phyloP scores from a whole-genome alignment of 2,888 invertebrate species.

The Cheilosia grossa region DNA sequence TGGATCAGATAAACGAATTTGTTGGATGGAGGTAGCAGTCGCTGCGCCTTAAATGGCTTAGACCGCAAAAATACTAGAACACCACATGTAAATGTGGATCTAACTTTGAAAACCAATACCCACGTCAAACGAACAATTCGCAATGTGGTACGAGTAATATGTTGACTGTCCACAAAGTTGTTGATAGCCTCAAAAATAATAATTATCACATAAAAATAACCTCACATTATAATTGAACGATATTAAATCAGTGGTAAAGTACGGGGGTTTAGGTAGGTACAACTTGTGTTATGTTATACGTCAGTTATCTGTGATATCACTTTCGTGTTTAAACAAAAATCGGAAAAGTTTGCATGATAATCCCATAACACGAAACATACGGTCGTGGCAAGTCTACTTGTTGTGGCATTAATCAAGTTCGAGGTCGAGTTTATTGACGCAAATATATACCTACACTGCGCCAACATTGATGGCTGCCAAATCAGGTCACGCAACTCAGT shows the following conservation, averaged over 20 bases:
- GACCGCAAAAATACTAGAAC: slow-evolving; percentile 7
- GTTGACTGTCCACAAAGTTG: slow-evolving; percentile 14
- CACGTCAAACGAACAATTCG: neutral
- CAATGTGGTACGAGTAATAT: slow-evolving; percentile 1
- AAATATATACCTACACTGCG: neutral
- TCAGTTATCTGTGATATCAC: slow-evolving; percentile 3
- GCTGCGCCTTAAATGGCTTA: neutral
- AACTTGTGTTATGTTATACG: neutral
- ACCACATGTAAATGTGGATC: no score
- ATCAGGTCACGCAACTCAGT: slow-evolving; percentile 19
- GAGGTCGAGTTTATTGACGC: slow-evolving; percentile 39
- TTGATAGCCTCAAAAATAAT: slow-evolving; percentile 14
- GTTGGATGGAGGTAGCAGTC: no score
- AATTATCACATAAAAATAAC: slow-evolving; percentile 20
- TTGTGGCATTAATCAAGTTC: slow-evolving; percentile 46
- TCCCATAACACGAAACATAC: slow-evolving; percentile 12
- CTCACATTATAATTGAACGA: slow-evolving; percentile 23
- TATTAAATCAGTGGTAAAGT: neutral
- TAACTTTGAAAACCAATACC: neutral
- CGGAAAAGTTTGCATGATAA: slow-evolving; percentile 4
- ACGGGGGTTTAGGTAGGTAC: neutral
- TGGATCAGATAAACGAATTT: slow-evolving; percentile 1
- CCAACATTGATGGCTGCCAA: slow-evolving; percentile 3
- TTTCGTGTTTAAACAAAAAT: neutral
- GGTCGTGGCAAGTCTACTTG: neutral